A percentile compares a stretch with the other conserved stretches of the same genome.
These are phyloP conservation scores for Molossus molossus DNA, from an alignment of 2,797 vertebrate genomes.

Conservation along the genomic window DNA sequence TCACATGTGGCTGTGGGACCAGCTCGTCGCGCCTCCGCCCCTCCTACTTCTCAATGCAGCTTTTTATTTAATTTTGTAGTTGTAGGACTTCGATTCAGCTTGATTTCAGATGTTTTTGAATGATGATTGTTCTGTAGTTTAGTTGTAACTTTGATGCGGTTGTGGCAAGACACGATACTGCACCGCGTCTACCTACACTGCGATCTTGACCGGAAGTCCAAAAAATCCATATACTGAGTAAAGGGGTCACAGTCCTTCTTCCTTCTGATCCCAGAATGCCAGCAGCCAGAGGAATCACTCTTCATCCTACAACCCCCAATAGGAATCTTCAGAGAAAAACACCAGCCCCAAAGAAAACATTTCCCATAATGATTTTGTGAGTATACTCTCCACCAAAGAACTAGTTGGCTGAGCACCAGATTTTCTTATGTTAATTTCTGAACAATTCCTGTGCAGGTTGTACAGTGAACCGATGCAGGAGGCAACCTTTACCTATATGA, in stretches of 20 bases:
- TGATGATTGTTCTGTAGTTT: too few relatives aligned
- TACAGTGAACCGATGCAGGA: neutral
- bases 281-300: neutral
- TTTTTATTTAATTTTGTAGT: too few relatives aligned
- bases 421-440: constrained; percentile 19
- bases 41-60: too few relatives aligned
- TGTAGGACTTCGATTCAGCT: too few relatives aligned
- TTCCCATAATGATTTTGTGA: neutral
- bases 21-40: too few relatives aligned
- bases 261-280: neutral
- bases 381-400: neutral
- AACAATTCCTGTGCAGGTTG: neutral
- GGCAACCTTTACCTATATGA: neutral
- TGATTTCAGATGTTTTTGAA: too few relatives aligned
- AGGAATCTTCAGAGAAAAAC: constrained; percentile 33
- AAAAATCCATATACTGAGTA: neutral
- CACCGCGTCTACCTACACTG: too few relatives aligned
- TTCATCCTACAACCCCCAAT: neutral
- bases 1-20: too few relatives aligned
- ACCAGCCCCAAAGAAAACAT: neutral
- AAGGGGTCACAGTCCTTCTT: neutral
- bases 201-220: too few relatives aligned
- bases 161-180: too few relatives aligned
- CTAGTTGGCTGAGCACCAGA: neutral
- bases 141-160: too few relatives aligned